These are phyloP conservation scores for Sebastes diploproa DNA, from an alignment of 2,797 vertebrate species.

Conservation along the genomic window DNA sequence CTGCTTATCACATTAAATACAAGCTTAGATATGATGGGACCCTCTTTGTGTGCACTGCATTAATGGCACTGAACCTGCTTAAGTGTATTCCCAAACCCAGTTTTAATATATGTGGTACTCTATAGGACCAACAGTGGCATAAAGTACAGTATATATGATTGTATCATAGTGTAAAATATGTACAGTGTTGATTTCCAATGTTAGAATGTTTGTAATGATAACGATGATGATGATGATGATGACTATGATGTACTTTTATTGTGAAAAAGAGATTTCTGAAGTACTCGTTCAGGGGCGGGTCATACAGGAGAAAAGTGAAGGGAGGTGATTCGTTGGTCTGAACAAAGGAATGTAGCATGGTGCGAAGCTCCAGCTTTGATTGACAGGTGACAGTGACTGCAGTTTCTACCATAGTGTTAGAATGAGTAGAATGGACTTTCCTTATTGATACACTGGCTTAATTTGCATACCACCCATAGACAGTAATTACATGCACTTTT, in stretches of 20 bases:
- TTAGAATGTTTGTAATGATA: conserved; percentile 87
- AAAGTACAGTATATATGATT: conserved; percentile 79
- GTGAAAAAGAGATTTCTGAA: conserved; percentile 79
- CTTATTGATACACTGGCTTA: conserved; percentile 32
- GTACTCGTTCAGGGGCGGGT: conserved; percentile 66
- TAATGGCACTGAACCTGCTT: conserved; percentile 64
- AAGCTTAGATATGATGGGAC: conserved; percentile 46
- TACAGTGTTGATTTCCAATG: conserved; percentile 85
- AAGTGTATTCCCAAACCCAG: conserved; percentile 52
- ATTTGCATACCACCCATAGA: conserved; percentile 22
- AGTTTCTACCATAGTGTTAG: conserved; percentile 73
- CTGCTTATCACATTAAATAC: conserved; percentile 37
- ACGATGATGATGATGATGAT: conserved; percentile 57
- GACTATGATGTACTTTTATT: conserved; percentile 82
- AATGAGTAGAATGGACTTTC: conserved; percentile 72
- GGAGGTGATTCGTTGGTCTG: conserved; percentile 62
- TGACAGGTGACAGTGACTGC: conserved; percentile 79
- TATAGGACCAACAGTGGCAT: conserved; percentile 74
- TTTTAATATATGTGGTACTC: conserved; percentile 70
- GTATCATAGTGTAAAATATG: conserved; percentile 88
- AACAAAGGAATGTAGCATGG: conserved; percentile 86
- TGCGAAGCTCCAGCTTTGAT: conserved; percentile 75
- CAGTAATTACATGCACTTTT: conserved; percentile 18
- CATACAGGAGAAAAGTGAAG: conserved; percentile 47
- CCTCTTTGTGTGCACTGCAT: conserved; percentile 60